Conservation (phyloP, 2,113 vertebrate genomes). For the Nibea coibor region DNA sequence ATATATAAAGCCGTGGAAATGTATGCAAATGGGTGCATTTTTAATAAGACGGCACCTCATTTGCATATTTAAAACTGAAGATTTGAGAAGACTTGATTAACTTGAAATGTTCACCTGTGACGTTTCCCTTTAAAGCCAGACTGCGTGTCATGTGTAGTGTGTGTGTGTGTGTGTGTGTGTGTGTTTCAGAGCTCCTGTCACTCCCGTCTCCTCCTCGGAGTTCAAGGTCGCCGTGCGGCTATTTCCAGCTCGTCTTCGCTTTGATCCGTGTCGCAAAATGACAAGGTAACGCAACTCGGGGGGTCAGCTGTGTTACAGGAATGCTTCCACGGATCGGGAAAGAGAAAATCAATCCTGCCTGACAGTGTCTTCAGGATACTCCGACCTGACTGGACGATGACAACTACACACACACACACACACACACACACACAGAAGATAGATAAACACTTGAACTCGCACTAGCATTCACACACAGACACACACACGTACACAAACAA, state of each 20-base stretch:
- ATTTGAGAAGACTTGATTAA: no score
- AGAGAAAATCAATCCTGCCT: constrained; percentile 95
- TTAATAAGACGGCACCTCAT: no score
- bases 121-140: background rate
- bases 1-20: no score
- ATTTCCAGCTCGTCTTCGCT: constrained; percentile 95
- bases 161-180: background rate
- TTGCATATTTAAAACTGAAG: no score
- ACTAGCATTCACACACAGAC: constrained; percentile 8
- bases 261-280: constrained; percentile 93
- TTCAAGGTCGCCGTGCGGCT: constrained; percentile 94
- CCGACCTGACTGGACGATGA: constrained; percentile 86
- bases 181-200: constrained; percentile 75
- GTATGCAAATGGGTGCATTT: no score
- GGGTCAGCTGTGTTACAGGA: constrained; percentile 97
- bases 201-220: constrained; percentile 80
- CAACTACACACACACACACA: constrained; percentile 74
- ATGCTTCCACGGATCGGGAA: constrained; percentile 88
- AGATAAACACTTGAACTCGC: constrained; percentile 21
- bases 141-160: background rate
- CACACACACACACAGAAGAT: constrained; percentile 18
- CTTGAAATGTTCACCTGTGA: no score
- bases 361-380: constrained; percentile 98
- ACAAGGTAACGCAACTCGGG: constrained; percentile 93
- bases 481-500: constrained; percentile 55